Conservation (phyloP, 2,888 invertebrate species). For the Parnassius orleans region DNA sequence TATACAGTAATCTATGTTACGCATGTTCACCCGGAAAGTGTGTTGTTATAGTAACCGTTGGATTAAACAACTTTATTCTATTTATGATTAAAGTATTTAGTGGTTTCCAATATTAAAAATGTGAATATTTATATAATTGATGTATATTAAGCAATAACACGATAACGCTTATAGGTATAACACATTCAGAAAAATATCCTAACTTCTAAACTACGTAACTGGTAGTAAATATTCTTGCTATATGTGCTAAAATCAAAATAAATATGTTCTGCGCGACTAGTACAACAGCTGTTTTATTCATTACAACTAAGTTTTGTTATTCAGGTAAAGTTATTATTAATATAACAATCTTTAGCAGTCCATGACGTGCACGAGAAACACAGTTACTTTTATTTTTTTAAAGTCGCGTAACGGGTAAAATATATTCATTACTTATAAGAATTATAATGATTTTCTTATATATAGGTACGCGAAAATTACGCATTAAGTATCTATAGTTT, state of each 20-base stretch:
- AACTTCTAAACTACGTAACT: neutral
- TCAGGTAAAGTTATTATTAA: slow-evolving; percentile 4
- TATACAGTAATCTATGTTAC: too few species aligned
- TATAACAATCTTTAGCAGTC: neutral
- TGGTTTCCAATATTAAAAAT: neutral
- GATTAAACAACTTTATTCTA: slow-evolving; percentile 7
- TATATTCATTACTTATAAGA: too few species aligned
- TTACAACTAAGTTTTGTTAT: neutral
- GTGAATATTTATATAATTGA: neutral
- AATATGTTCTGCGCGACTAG: neutral
- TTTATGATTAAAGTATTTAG: neutral
- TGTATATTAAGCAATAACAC: neutral
- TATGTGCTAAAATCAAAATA: neutral
- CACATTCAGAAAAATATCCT: neutral
- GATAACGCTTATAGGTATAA: neutral
- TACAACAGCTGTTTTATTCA: neutral
- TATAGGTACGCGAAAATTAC: too few species aligned
- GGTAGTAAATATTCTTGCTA: neutral
- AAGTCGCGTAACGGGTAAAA: too few species aligned
- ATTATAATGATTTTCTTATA: too few species aligned
- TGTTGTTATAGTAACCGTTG: slow-evolving; percentile 13
- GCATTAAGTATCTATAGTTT: too few species aligned
- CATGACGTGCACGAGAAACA: too few species aligned
- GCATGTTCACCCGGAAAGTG: too few species aligned
- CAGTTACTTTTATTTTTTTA: too few species aligned